A percentile compares a stretch with the other conserved stretches of the same genome.
Conservation (phyloP, 2,113 vertebrate genomes). For the Thalassarche chlororhynchos region DNA sequence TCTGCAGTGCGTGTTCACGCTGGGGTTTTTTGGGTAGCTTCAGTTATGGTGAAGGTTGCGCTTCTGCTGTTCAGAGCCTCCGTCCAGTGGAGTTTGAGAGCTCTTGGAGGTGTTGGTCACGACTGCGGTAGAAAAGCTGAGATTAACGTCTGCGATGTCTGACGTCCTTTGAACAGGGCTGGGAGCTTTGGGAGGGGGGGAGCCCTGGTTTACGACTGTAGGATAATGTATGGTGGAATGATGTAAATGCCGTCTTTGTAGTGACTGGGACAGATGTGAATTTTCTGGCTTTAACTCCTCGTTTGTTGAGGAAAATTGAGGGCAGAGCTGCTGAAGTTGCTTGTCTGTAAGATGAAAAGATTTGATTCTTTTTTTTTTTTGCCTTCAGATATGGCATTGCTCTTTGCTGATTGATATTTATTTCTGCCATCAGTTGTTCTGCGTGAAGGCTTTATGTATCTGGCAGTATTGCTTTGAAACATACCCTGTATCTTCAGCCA, state of each 20-base stretch:
- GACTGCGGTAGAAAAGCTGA: background rate
- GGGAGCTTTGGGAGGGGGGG: background rate
- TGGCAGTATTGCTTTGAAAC: background rate
- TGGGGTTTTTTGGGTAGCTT: background rate
- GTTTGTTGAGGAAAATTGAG: background rate
- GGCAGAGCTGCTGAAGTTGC: background rate
- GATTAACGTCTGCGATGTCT: background rate
- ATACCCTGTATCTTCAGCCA: background rate
- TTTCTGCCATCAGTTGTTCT: background rate
- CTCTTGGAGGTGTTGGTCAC: background rate
- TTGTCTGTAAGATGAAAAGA: slow-evolving; percentile 4
- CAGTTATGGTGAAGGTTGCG: background rate
- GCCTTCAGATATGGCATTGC: background rate
- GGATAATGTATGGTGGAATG: background rate
- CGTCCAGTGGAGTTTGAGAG: background rate
- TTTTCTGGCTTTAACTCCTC: slow-evolving; percentile 13
- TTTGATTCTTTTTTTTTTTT: background rate
- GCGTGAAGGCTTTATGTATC: background rate
- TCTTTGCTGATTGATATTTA: background rate
- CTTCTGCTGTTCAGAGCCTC: background rate
- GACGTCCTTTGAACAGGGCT: background rate
- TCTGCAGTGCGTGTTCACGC: background rate
- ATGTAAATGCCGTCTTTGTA: background rate
- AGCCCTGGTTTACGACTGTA: background rate
- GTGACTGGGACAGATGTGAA: background rate